phyloP scores from a whole-genome alignment of 2,797 vertebrate species.

The Gadopsis marmoratus region DNA sequence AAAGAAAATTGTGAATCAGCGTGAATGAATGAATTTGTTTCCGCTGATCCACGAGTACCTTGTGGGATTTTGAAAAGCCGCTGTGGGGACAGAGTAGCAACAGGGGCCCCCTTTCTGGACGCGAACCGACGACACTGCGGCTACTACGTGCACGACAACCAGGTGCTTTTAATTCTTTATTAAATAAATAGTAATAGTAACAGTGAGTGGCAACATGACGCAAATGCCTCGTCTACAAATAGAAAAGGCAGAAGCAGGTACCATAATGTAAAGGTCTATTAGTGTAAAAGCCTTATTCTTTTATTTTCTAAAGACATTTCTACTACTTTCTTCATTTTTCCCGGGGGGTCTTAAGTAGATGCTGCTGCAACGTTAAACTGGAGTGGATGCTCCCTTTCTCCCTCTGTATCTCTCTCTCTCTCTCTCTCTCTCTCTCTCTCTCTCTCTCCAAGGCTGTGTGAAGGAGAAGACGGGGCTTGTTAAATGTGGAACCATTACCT shows the following conservation, averaged over 20 bases:
- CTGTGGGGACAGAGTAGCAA: neutral
- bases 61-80: neutral
- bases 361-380: conserved; percentile 10
- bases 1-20: neutral
- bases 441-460: conserved; percentile 32
- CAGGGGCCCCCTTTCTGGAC: neutral
- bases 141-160: neutral
- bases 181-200: no score
- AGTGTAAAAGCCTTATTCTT: neutral
- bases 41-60: neutral
- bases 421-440: conserved; percentile 10
- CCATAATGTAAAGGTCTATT: neutral
- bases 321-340: neutral
- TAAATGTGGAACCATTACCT: conserved; percentile 73
- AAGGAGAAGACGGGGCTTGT: conserved; percentile 46
- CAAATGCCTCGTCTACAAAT: neutral
- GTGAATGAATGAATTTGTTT: neutral
- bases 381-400: neutral
- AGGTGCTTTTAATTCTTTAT: neutral
- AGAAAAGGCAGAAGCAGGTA: conserved; percentile 6
- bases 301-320: neutral
- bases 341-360: neutral
- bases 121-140: neutral
- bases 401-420: neutral
- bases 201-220: conserved; percentile 2